Evolutionary conservation across 2,888 invertebrate species (phyloP).

Genomic region (Marronus borbonicus): DNA sequence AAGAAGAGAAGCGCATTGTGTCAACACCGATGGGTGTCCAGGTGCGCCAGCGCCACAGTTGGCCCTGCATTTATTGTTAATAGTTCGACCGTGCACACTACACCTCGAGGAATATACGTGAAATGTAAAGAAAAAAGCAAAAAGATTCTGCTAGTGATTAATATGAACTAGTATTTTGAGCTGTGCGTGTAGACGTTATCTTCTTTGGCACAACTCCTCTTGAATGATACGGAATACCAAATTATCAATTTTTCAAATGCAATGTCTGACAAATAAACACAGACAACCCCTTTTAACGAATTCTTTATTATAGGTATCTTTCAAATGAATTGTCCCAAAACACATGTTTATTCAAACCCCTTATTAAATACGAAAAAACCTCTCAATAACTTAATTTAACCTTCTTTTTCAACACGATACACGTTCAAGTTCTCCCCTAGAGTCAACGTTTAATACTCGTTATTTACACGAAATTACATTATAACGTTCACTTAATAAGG

Average conservation of each 20-base stretch:
- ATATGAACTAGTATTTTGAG: no score
- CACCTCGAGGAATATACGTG: slow-evolving; percentile 29
- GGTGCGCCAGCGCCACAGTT: slow-evolving; percentile 63
- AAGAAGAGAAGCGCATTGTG: slow-evolving; percentile 60
- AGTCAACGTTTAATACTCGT: background rate
- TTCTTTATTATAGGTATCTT: no score
- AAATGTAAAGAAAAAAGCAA: background rate
- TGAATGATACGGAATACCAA: no score
- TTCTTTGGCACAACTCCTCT: no score
- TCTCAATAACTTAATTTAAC: slow-evolving; percentile 4
- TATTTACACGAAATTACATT: slow-evolving; percentile 27
- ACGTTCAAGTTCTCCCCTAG: background rate
- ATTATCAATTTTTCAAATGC: no score
- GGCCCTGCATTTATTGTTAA: slow-evolving; percentile 58
- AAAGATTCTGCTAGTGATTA: no score
- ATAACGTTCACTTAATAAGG: slow-evolving; percentile 30
- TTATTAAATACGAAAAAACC: background rate
- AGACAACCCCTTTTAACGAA: no score
- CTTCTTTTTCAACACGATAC: background rate
- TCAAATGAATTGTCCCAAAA: background rate
- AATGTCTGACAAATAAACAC: no score
- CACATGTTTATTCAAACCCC: no score
- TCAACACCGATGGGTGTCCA: slow-evolving; percentile 64
- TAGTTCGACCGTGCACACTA: slow-evolving; percentile 43
- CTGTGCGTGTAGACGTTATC: no score